Conservation (phyloP, 2,888 invertebrate species). For the Eristalinus sepulchralis region DNA sequence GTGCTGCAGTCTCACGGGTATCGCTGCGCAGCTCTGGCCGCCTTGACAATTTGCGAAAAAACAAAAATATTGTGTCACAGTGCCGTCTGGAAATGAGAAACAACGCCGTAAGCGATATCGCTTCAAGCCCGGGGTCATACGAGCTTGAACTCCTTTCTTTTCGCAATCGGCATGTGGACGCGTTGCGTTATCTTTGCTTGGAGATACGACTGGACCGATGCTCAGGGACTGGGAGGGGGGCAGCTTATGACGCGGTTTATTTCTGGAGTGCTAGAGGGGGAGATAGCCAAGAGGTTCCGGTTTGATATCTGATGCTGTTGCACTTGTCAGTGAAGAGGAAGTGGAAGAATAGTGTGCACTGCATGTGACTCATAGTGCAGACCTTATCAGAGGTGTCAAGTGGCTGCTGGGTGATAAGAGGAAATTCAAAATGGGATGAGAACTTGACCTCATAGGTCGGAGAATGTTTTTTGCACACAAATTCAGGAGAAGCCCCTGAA, state of each 20-base stretch:
- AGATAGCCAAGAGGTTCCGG: background rate
- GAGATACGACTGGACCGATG: background rate
- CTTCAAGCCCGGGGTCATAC: background rate
- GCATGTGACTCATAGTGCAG: background rate
- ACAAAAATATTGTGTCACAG: background rate
- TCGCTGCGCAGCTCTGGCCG: background rate
- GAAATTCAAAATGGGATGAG: background rate
- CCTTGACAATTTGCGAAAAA: conserved; percentile 23
- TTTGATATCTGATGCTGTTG: background rate
- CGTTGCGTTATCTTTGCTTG: background rate
- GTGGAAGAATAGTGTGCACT: background rate
- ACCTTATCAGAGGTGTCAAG: background rate
- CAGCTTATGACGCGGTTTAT: background rate
- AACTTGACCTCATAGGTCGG: background rate
- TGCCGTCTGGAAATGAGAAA: background rate
- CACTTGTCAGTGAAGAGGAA: background rate
- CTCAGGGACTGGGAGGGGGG: background rate
- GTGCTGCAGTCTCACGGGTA: conserved; percentile 33
- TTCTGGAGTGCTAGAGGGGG: background rate
- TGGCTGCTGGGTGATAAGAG: background rate
- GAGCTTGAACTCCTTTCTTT: conserved; percentile 9
- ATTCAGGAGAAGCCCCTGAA: background rate
- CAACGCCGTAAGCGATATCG: background rate
- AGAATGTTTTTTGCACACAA: background rate
- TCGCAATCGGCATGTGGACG: conserved; percentile 18